Conservation (phyloP, 2,888 invertebrate species). For the Heliconius aoede region DNA sequence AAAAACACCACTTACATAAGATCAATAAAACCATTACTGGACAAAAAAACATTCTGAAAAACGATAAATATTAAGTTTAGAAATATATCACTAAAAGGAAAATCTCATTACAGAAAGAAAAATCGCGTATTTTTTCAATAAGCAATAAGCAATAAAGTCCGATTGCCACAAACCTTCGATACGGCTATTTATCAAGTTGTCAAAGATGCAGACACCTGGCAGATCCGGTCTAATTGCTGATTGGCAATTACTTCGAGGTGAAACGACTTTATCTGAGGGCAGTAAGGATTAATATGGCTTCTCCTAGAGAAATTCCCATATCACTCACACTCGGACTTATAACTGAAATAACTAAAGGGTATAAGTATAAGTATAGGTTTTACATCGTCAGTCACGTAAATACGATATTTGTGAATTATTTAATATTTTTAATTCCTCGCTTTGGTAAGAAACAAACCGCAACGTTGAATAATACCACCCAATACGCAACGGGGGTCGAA, state of each 20-base stretch:
- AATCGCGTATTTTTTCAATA: slow-evolving; percentile 22
- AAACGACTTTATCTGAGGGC: neutral
- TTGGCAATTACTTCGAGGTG: slow-evolving; percentile 7
- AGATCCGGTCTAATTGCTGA: slow-evolving; percentile 18
- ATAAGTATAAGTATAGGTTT: neutral
- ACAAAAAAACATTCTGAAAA: neutral
- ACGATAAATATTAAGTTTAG: slow-evolving; percentile 10
- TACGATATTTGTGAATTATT: too few species aligned
- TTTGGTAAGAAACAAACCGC: too few species aligned
- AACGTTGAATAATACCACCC: too few species aligned
- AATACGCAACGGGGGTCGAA: too few species aligned
- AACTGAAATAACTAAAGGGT: too few species aligned
- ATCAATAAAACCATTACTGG: neutral
- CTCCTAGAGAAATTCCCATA: neutral
- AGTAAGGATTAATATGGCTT: neutral
- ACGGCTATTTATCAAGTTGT: slow-evolving; percentile 24
- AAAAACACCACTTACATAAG: neutral
- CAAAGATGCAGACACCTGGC: slow-evolving; percentile 30
- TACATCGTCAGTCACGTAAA: too few species aligned
- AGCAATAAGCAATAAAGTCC: slow-evolving; percentile 27
- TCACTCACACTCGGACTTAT: neutral
- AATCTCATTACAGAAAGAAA: slow-evolving; percentile 23
- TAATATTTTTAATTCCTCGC: too few species aligned
- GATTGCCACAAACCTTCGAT: slow-evolving; percentile 22
- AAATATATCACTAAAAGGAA: slow-evolving; percentile 13